phyloP scores from a whole-genome alignment of 2,113 vertebrate genomes.

The Leptocoma aspasia region DNA sequence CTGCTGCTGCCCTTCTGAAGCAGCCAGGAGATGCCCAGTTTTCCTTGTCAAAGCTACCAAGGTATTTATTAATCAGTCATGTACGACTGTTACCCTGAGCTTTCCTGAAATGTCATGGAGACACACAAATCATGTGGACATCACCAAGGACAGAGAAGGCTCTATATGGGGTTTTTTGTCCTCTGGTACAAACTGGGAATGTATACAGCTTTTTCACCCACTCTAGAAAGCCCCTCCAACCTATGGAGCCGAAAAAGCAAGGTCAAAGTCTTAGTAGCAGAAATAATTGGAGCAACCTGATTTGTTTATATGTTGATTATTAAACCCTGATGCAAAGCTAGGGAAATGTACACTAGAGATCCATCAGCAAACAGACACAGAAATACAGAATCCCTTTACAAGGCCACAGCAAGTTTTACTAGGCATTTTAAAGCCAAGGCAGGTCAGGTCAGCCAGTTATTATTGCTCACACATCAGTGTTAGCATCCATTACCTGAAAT shows the following conservation, averaged over 20 bases:
- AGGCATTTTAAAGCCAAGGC: background rate
- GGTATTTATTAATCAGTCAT: background rate
- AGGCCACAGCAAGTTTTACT: background rate
- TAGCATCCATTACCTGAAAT: background rate
- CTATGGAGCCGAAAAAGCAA: background rate
- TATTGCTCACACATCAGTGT: background rate
- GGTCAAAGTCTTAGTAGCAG: background rate
- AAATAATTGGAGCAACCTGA: background rate
- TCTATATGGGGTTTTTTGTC: fast-evolving
- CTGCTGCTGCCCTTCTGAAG: background rate
- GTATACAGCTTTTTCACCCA: background rate
- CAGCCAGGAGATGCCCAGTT: background rate
- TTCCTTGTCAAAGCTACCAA: background rate
- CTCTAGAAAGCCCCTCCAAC: background rate
- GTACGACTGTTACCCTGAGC: background rate
- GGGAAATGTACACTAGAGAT: background rate
- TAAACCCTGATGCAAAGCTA: background rate
- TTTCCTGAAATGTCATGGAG: background rate
- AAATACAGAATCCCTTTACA: background rate
- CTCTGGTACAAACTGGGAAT: background rate
- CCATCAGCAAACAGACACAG: background rate
- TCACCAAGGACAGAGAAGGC: background rate
- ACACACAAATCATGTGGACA: background rate
- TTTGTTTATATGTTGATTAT: background rate
- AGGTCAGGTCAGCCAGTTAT: background rate